Conservation (phyloP, 2,113 vertebrate genomes). For the Bos indicus region DNA sequence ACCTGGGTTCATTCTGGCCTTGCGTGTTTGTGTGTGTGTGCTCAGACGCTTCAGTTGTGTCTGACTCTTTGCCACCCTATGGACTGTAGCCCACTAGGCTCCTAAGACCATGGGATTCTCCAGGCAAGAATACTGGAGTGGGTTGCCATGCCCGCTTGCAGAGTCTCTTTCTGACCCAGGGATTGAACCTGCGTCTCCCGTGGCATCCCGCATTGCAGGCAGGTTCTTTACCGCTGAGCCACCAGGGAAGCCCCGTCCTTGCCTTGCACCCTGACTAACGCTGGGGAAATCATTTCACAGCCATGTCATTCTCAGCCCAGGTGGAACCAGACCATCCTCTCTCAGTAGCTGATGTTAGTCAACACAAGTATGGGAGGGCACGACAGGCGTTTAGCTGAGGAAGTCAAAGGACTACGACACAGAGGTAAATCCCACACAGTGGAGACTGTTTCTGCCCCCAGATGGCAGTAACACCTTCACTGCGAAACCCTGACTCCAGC, state of each 20-base stretch:
- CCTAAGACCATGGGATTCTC: neutral
- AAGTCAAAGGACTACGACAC: neutral
- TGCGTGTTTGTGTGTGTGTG: too few relatives aligned
- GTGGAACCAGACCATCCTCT: neutral
- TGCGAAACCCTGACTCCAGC: neutral
- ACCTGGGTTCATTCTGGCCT: neutral
- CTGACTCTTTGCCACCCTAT: neutral
- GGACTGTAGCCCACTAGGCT: neutral
- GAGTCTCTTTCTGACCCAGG: neutral
- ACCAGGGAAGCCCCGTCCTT: neutral
- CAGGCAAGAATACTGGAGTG: neutral
- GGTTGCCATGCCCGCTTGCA: neutral
- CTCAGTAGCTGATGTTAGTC: neutral
- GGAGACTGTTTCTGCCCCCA: neutral
- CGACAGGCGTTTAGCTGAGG: neutral
- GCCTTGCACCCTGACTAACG: neutral
- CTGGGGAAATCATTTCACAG: neutral
- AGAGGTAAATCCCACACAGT: neutral
- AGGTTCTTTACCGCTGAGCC: neutral
- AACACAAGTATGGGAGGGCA: neutral
- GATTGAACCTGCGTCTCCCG: fast-evolving
- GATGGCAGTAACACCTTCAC: fast-evolving
- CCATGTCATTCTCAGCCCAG: neutral
- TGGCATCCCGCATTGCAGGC: neutral
- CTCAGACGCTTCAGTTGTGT: neutral